Evolutionary conservation across 2,113 vertebrate genomes (phyloP), one percentile per base, ranked within the genome.

Genomic region (Limnothrissa miodon): DNA sequence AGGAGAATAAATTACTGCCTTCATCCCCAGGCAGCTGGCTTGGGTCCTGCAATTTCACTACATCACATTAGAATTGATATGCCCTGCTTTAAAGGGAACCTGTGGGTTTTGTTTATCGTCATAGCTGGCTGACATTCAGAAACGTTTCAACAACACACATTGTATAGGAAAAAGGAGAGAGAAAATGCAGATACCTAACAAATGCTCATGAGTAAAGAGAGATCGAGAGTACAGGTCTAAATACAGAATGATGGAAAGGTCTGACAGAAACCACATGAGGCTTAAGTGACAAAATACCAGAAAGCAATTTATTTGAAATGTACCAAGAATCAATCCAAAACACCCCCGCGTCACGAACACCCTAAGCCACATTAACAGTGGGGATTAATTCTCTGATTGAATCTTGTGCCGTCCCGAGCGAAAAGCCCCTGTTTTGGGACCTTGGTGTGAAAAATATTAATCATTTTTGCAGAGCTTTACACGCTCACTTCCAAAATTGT

Each of bases 1-100:
- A 85, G 83, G 83, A 89, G 70, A 88, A 89, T 89, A 85, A 89
- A 87, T 91, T 25, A 85, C 78, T 82, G 87, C 79, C 74, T 87
- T 81, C 82, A 83, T 88, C 62, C 83, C 85, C 42, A 79, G 83
- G 81, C 85, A 84, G 87, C 85, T 88, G 90, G 85, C 81, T 81
- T 11, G 84, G 39, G 80, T 81, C 87, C 39, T 21, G 48, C 25
- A 25, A 74, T 84, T 89, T 87, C 80, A 10, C 79, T 84, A 62
- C 83, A 80, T 83, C 86, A 87, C 83, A 87, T 89, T 87, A 83
- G 83, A 80, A 87, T 84, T 78, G 70, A 88, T 86, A 84, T 56
- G 78, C 29, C 39, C 21, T 33, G 46, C 88, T 86, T 88, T 45
- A 81, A 85, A 81, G 33, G 23, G 87, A 83, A 82, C 82, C 78